Conservation (phyloP, 2,797 vertebrate genomes). For the Enoplosus armatus region DNA sequence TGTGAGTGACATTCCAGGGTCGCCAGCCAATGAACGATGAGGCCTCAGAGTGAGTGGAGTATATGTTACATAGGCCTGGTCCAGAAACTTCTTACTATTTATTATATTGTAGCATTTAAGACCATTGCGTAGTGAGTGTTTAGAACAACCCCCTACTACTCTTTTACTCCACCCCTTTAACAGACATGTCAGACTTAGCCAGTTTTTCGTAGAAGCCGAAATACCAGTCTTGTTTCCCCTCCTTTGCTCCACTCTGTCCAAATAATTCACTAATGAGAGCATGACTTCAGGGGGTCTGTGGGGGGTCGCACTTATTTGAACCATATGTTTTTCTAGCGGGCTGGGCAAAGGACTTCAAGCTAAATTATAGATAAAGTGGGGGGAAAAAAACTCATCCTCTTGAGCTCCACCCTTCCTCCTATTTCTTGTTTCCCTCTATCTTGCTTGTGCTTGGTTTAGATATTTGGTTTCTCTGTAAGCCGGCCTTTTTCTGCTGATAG, state of each 20-base stretch:
- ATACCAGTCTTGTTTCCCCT: conserved; percentile 39
- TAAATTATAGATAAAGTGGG: conserved; percentile 73
- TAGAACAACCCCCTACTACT: conserved; percentile 12
- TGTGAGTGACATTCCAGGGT: conserved; percentile 75
- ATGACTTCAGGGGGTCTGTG: conserved; percentile 72
- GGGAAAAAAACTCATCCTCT: conserved; percentile 46
- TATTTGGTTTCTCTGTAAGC: conserved; percentile 19
- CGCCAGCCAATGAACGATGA: conserved; percentile 63
- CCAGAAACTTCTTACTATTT: conserved; percentile 58
- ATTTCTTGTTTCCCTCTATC: conserved; percentile 33
- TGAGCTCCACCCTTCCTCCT: conserved; percentile 55
- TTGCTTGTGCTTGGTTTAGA: conserved; percentile 14
- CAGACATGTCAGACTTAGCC: conserved; percentile 29
- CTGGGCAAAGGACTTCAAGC: conserved; percentile 60
- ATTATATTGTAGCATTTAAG: conserved; percentile 59
- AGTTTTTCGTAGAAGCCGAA: conserved; percentile 46
- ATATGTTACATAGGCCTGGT: conserved; percentile 70
- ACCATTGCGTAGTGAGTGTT: conserved; percentile 8
- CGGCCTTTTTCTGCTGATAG: neutral
- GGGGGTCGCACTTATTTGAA: conserved; percentile 76
- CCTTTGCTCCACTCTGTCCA: conserved; percentile 51
- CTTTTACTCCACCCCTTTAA: conserved; percentile 31
- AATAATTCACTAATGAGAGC: conserved; percentile 79
- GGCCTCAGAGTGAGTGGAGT: conserved; percentile 56
- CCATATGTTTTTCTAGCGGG: conserved; percentile 79